Percentiles rank a stretch among this genome's conserved stretches.
phyloP scores from a whole-genome alignment of 2,888 invertebrate genomes.

The Polymixis flavicincta region DNA sequence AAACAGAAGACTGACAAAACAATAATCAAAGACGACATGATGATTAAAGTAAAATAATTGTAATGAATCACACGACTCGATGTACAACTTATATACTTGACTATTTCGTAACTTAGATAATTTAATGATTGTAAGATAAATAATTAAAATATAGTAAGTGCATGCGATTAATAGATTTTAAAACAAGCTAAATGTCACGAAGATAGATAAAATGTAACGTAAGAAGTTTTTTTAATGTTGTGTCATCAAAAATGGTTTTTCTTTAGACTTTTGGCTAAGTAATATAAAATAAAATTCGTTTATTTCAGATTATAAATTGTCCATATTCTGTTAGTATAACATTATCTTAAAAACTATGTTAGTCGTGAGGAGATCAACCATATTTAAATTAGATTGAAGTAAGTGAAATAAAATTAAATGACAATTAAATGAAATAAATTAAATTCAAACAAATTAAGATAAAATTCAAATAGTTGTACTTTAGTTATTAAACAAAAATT shows the following conservation, averaged over 20 bases:
- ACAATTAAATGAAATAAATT: too few relatives aligned
- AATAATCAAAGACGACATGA: conserved; percentile 39
- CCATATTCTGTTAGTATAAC: too few relatives aligned
- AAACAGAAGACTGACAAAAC: conserved; percentile 30
- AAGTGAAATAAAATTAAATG: too few relatives aligned
- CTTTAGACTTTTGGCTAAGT: too few relatives aligned
- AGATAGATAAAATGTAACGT: conserved; percentile 1
- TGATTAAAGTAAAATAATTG: conserved; percentile 7
- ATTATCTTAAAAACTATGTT: too few relatives aligned
- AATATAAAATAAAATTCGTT: too few relatives aligned
- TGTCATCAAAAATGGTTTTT: background rate
- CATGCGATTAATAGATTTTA: conserved; percentile 4
- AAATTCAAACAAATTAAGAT: too few relatives aligned
- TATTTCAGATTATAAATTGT: too few relatives aligned
- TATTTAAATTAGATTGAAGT: too few relatives aligned
- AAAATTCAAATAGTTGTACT: too few relatives aligned
- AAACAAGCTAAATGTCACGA: conserved; percentile 31
- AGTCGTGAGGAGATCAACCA: too few relatives aligned
- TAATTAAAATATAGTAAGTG: background rate
- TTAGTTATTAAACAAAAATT: too few relatives aligned
- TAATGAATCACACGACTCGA: background rate
- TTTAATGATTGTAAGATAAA: background rate
- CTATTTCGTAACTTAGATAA: conserved; percentile 28
- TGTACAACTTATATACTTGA: conserved; percentile 50
- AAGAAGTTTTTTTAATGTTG: background rate